Evolutionary conservation across 2,797 vertebrate species (phyloP).

Genomic region (Pseudomugil gertrudae): DNA sequence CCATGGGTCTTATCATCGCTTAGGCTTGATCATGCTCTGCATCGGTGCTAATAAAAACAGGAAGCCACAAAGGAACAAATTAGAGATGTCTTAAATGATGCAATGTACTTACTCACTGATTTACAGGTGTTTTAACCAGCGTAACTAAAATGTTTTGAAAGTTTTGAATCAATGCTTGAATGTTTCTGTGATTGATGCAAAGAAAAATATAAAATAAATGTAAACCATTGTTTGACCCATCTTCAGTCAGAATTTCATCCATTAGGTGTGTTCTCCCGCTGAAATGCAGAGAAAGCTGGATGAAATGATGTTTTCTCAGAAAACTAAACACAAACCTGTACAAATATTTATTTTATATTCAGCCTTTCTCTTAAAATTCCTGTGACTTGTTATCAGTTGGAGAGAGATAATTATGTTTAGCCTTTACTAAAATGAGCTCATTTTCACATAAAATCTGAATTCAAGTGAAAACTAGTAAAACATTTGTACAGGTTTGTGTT

Average conservation of each 20-base stretch:
- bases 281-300: background rate
- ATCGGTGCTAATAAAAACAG: conserved; percentile 67
- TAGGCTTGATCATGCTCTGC: conserved; percentile 72
- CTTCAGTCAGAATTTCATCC: background rate
- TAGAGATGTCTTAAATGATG: conserved; percentile 33
- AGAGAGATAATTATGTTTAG: too few relatives aligned
- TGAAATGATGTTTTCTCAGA: background rate
- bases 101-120: conserved; percentile 28
- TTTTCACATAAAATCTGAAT: too few relatives aligned
- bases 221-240: background rate
- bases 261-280: background rate
- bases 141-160: too few relatives aligned
- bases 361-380: background rate
- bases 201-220: background rate
- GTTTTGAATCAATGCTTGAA: too few relatives aligned
- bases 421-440: too few relatives aligned
- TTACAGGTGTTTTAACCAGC: conserved; percentile 3
- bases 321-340: background rate
- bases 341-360: background rate
- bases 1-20: conserved; percentile 66
- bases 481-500: too few relatives aligned
- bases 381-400: too few relatives aligned
- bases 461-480: too few relatives aligned
- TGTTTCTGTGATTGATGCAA: background rate
- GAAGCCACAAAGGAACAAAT: conserved; percentile 39